These are phyloP conservation scores for Aricia artaxerxes DNA, from an alignment of 2,888 invertebrate genomes.

Conservation along the genomic window DNA sequence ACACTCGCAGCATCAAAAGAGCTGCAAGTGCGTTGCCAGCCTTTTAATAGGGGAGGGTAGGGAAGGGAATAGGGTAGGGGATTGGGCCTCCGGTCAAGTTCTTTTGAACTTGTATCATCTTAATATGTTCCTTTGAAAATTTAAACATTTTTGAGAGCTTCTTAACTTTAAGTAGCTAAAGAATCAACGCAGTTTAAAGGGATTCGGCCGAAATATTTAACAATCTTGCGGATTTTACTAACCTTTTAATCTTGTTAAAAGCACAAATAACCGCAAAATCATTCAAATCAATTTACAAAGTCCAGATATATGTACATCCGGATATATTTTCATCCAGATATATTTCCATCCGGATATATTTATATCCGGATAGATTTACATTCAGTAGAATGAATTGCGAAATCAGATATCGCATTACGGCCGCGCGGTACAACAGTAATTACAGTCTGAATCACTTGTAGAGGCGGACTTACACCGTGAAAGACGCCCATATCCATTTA, in stretches of 20 bases:
- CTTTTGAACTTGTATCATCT: too few relatives aligned
- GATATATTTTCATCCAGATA: background rate
- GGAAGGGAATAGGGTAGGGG: too few relatives aligned
- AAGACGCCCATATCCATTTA: constrained; percentile 25
- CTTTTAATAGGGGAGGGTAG: too few relatives aligned
- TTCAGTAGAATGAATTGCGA: background rate
- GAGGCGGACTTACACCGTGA: constrained; percentile 19
- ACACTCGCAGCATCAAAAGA: too few relatives aligned
- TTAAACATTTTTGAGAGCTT: background rate
- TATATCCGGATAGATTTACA: background rate
- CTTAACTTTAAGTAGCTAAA: background rate
- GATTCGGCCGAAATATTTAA: too few relatives aligned
- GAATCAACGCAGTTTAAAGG: too few relatives aligned
- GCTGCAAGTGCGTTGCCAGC: too few relatives aligned
- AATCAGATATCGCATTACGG: constrained; percentile 20
- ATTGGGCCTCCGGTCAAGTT: too few relatives aligned
- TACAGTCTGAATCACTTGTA: constrained; percentile 25
- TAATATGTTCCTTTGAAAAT: too few relatives aligned
- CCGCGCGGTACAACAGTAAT: constrained; percentile 19
- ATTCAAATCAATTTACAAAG: background rate
- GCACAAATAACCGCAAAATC: background rate
- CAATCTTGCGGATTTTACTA: too few relatives aligned
- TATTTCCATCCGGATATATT: background rate
- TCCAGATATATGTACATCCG: background rate
- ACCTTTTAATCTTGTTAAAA: background rate